Evolutionary conservation across 2,888 invertebrate species (phyloP).

Genomic region (Platycheirus albimanus): DNA sequence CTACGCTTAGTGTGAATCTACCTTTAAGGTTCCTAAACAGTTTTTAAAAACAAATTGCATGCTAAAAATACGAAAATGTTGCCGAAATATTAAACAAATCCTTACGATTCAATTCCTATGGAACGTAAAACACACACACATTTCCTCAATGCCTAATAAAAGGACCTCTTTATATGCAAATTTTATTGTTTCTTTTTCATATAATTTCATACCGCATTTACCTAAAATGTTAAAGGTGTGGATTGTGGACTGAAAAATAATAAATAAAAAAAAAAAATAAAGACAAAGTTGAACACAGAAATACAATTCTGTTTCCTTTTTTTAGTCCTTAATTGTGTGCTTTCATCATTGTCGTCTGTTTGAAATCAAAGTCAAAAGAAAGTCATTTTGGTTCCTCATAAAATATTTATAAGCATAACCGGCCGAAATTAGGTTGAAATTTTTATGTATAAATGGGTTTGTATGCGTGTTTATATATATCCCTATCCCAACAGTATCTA

Average conservation of each 20-base stretch:
- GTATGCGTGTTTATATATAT: no score
- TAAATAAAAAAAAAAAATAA: slow-evolving; percentile 4
- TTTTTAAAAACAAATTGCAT: no score
- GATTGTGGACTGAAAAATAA: background rate
- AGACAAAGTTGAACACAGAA: no score
- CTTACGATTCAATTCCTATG: background rate
- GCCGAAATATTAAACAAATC: no score
- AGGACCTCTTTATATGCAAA: slow-evolving; percentile 5
- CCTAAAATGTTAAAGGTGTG: slow-evolving; percentile 11
- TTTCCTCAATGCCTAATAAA: background rate
- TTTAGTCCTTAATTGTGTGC: slow-evolving; percentile 8
- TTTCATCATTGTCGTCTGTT: slow-evolving; percentile 28
- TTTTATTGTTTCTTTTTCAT: background rate
- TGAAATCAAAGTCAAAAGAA: slow-evolving; percentile 56
- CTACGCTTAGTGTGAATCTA: no score
- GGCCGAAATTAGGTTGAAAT: slow-evolving; percentile 34
- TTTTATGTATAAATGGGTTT: no score
- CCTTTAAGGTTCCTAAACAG: no score
- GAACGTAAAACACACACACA: background rate
- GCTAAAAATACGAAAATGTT: no score
- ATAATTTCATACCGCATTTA: slow-evolving; percentile 1
- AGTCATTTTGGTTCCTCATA: slow-evolving; percentile 51
- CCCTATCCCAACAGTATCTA: no score
- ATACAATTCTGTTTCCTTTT: slow-evolving; percentile 5
- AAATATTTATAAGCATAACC: slow-evolving; percentile 59